Evolutionary conservation across 2,888 invertebrate species (phyloP).

Genomic region (Tuta absoluta): DNA sequence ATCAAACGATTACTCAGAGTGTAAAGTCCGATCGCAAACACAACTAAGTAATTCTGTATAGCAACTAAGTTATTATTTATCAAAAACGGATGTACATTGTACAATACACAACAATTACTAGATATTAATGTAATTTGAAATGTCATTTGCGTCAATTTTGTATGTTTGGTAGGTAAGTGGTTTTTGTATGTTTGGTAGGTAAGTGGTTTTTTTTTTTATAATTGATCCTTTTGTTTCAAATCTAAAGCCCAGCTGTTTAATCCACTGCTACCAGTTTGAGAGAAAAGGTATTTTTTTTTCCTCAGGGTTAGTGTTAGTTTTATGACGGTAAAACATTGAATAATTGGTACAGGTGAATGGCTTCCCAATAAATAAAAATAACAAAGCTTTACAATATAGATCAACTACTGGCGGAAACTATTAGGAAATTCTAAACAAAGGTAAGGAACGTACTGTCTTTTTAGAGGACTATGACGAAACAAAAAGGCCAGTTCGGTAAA

Average conservation of each 20-base stretch:
- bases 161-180: background rate
- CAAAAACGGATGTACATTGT: slow-evolving; percentile 3
- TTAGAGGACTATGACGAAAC: background rate
- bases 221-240: no score
- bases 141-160: background rate
- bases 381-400: no score
- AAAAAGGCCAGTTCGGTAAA: background rate
- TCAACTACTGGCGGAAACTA: no score
- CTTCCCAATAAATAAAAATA: no score
- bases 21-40: slow-evolving; percentile 24
- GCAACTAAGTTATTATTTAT: slow-evolving; percentile 4
- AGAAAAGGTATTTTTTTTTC: no score
- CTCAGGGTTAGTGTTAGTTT: no score
- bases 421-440: background rate
- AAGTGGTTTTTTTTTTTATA: no score
- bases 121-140: background rate
- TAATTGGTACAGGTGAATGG: no score
- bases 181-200: background rate
- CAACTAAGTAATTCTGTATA: background rate
- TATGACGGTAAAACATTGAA: no score
- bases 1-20: slow-evolving; percentile 27
- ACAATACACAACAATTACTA: background rate
- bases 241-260: no score
- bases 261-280: no score
- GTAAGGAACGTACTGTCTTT: background rate